Percentiles rank a stretch among this genome's conserved stretches.
Conservation (phyloP, 2,797 vertebrate species). For the Gymnocypris eckloni region DNA sequence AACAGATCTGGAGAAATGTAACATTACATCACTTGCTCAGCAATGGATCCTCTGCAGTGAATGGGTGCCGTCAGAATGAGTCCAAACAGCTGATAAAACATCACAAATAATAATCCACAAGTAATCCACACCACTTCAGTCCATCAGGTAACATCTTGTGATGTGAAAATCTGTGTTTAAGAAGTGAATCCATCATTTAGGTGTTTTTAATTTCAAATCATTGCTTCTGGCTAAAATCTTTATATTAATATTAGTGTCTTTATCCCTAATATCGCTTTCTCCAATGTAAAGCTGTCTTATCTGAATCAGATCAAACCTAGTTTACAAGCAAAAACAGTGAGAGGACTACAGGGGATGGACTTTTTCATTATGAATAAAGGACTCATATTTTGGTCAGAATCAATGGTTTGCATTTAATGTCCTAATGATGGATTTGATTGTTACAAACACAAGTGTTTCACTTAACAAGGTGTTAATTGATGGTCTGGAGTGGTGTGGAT, state of each 20-base stretch:
- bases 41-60: neutral
- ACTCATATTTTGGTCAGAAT: no score
- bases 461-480: no score
- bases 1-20: neutral
- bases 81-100: neutral
- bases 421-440: no score
- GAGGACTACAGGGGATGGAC: no score
- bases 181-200: neutral
- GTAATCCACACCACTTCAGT: neutral
- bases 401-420: no score
- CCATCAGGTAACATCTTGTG: neutral
- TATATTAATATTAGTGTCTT: no score
- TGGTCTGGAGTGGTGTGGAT: no score
- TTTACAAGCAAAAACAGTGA: no score
- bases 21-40: neutral
- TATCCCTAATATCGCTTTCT: neutral
- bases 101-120: neutral
- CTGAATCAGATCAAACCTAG: no score
- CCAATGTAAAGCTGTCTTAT: no score
- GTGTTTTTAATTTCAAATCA: neutral
- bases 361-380: no score
- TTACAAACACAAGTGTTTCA: no score
- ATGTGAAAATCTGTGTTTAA: neutral
- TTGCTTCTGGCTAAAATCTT: neutral
- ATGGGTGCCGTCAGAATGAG: neutral